Evolutionary conservation across 2,113 vertebrate genomes (phyloP).

Genomic region (Anguilla rostrata): DNA sequence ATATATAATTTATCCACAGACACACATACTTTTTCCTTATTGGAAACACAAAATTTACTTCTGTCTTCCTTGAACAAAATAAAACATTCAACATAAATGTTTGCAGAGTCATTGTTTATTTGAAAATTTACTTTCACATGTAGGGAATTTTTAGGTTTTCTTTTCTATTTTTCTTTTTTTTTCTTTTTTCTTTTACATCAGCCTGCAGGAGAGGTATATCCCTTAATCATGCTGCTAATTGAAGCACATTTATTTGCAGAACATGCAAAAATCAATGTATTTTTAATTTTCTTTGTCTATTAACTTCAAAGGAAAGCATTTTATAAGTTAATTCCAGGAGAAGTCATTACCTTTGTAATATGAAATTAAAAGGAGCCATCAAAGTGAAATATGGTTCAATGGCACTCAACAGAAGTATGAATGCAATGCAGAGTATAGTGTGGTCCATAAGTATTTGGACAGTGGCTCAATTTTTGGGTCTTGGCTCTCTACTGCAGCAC

Average conservation of each 20-base stretch:
- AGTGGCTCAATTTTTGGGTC: too few species aligned
- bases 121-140: not conserved
- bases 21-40: conserved; percentile 41
- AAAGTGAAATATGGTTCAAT: not conserved
- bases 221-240: conserved; percentile 22
- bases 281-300: conserved; percentile 24
- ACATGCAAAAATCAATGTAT: conserved; percentile 15
- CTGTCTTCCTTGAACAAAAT: not conserved
- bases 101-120: not conserved
- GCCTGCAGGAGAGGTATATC: conserved; percentile 12
- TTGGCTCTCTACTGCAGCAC: too few species aligned
- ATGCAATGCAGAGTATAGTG: not conserved
- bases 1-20: not conserved
- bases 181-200: conserved; percentile 14
- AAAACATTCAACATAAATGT: not conserved
- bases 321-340: conserved; percentile 22
- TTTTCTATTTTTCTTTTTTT: not conserved
- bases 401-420: not conserved
- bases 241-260: conserved; percentile 13
- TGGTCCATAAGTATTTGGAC: not conserved
- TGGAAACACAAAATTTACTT: conserved; percentile 1
- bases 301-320: conserved; percentile 22
- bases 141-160: not conserved
- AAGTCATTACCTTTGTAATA: conserved; percentile 12
- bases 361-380: not conserved